These are phyloP conservation scores for Dendroctonus ponderosae DNA, from an alignment of 1,140 invertebrate genomes.

Conservation along the genomic window DNA sequence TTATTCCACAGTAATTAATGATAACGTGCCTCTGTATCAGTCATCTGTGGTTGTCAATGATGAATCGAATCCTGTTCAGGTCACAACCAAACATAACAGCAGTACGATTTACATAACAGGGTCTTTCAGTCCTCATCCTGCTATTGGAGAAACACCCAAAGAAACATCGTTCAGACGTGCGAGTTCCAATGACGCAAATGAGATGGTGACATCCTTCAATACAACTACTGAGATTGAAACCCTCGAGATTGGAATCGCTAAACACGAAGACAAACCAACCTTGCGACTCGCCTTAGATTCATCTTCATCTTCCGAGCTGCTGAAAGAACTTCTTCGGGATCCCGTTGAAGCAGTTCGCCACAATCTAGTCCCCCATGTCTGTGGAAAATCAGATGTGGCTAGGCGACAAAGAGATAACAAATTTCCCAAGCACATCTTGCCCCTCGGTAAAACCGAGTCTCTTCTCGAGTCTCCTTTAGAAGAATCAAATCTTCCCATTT, in stretches of 20 bases:
- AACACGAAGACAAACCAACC: background rate
- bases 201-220: too few relatives aligned
- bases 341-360: slow-evolving; percentile 69
- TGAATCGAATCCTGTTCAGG: slow-evolving; percentile 21
- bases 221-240: too few relatives aligned
- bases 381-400: slow-evolving; percentile 57
- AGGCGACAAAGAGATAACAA: slow-evolving; percentile 45
- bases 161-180: too few relatives aligned
- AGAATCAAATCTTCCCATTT: slow-evolving; percentile 50
- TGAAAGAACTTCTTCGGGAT: slow-evolving; percentile 60
- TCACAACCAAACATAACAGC: slow-evolving; percentile 36
- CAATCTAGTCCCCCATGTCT: slow-evolving; percentile 70
- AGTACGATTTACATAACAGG: slow-evolving; percentile 48
- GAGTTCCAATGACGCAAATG: too few relatives aligned
- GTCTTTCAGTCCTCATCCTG: slow-evolving; percentile 17
- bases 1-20: slow-evolving; percentile 63
- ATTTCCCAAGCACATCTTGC: slow-evolving; percentile 30
- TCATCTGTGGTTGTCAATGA: slow-evolving; percentile 67
- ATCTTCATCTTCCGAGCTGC: slow-evolving; percentile 46
- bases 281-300: slow-evolving; percentile 1
- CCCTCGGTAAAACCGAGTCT: slow-evolving; percentile 39
- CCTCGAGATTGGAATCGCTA: too few relatives aligned
- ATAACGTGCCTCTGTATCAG: slow-evolving; percentile 62
- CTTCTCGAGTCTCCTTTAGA: slow-evolving; percentile 49
- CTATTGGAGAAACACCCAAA: background rate